Percentiles rank a stretch among this genome's conserved stretches.
Evolutionary conservation across 1,140 invertebrate species (phyloP).

Genomic region (Cotesia chilonis): DNA sequence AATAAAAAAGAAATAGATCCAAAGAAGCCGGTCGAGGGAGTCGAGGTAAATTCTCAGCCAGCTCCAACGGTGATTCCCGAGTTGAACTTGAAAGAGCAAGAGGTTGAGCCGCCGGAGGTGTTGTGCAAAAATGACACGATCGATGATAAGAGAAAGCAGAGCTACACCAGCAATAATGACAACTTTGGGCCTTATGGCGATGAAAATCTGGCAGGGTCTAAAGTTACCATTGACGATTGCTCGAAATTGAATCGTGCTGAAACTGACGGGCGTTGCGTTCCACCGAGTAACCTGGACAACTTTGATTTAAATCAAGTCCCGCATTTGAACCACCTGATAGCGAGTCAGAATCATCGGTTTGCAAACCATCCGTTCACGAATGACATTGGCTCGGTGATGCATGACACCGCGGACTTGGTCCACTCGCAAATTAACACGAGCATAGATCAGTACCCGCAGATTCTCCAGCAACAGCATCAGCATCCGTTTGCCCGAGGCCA

Average conservation of each 20-base stretch:
- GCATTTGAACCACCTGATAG: constrained; percentile 60
- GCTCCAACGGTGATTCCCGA: constrained; percentile 24
- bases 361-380: constrained; percentile 54
- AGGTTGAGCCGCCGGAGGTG: constrained; percentile 28
- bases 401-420: constrained; percentile 50
- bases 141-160: constrained; percentile 57
- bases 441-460: constrained; percentile 53
- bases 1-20: constrained; percentile 46
- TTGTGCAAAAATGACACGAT: constrained; percentile 40
- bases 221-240: constrained; percentile 59
- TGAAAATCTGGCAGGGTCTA: constrained; percentile 53
- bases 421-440: constrained; percentile 53
- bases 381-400: constrained; percentile 52
- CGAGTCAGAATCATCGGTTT: constrained; percentile 61
- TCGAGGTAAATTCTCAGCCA: constrained; percentile 11
- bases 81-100: constrained; percentile 20
- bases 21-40: constrained; percentile 26
- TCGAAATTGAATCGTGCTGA: constrained; percentile 66
- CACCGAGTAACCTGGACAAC: constrained; percentile 65
- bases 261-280: constrained; percentile 74
- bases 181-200: constrained; percentile 49
- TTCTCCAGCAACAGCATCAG: constrained; percentile 50
- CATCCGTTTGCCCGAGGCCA: constrained; percentile 48
- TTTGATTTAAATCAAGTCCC: constrained; percentile 59
- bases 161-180: constrained; percentile 53